These are phyloP conservation scores for Tor tambroides DNA, from an alignment of 2,113 vertebrate species.

Conservation along the genomic window DNA sequence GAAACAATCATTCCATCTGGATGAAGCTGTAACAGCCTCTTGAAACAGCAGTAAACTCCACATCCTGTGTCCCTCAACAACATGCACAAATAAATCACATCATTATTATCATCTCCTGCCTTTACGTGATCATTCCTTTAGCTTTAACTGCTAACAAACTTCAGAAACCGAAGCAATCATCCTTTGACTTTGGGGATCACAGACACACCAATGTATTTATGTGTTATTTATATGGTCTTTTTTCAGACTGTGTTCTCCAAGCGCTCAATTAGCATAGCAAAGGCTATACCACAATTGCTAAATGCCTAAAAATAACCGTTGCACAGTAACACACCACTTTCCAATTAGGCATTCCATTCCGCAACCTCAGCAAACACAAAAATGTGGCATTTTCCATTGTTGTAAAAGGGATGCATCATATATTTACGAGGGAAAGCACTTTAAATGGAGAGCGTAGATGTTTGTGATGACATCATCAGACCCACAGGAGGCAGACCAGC, in stretches of 20 bases:
- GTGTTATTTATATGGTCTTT: no score
- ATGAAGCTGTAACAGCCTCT: slow-evolving; percentile 54
- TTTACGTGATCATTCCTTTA: no score
- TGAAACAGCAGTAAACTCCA: slow-evolving; percentile 57
- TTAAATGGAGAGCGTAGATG: slow-evolving; percentile 8
- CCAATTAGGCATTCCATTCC: no score
- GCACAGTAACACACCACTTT: no score
- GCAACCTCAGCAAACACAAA: not conserved
- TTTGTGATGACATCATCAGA: slow-evolving; percentile 31
- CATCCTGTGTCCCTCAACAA: slow-evolving; percentile 37
- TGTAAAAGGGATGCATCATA: not conserved
- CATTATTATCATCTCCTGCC: not conserved
- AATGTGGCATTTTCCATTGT: slow-evolving; percentile 13
- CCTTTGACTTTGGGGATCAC: no score
- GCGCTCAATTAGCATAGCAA: no score
- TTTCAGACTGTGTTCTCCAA: no score
- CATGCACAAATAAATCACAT: slow-evolving; percentile 28
- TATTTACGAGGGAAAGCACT: not conserved
- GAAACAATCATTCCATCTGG: slow-evolving; percentile 64
- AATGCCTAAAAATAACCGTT: no score
- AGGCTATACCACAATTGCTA: no score
- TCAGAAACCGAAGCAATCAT: no score
- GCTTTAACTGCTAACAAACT: no score
- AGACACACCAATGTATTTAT: no score
- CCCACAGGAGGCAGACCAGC: slow-evolving; percentile 11